A percentile compares a stretch with the other conserved stretches of the same genome.
These are phyloP conservation scores for Aspidiotus rigidus DNA, from an alignment of 2,888 invertebrate species.

Conservation along the genomic window DNA sequence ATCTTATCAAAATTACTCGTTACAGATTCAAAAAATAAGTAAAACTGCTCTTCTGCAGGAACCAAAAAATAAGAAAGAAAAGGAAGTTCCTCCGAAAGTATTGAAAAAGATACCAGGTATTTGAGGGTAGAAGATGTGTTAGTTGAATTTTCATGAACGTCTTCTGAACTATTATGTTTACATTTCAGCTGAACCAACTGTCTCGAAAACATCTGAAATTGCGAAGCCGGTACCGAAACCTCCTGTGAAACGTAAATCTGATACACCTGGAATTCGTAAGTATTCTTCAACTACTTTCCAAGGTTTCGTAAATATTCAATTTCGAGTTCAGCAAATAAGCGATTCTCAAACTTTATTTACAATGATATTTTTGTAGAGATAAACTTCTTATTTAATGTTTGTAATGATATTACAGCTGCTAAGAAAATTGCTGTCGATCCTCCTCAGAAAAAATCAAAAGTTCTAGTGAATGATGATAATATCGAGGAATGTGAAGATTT, in stretches of 20 bases:
- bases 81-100: constrained; percentile 13
- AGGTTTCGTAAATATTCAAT: background rate
- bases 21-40: constrained; percentile 22
- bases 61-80: constrained; percentile 18
- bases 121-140: background rate
- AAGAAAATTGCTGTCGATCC: constrained; percentile 12
- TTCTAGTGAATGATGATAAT: constrained; percentile 17
- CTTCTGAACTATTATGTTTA: background rate
- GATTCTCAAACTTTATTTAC: no score
- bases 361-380: no score
- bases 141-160: background rate
- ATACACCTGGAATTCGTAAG: background rate
- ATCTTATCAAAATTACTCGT: background rate
- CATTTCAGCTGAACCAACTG: background rate
- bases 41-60: constrained; percentile 20
- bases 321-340: background rate
- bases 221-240: constrained; percentile 1
- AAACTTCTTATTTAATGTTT: background rate
- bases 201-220: constrained; percentile 4
- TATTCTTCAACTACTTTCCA: background rate
- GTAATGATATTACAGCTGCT: background rate
- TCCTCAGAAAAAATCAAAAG: constrained; percentile 6
- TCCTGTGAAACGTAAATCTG: constrained; percentile 16
- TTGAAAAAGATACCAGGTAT: background rate
- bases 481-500: constrained; percentile 32